These are phyloP conservation scores for Euleptes europaea DNA, from an alignment of 2,113 vertebrate species.

Conservation along the genomic window DNA sequence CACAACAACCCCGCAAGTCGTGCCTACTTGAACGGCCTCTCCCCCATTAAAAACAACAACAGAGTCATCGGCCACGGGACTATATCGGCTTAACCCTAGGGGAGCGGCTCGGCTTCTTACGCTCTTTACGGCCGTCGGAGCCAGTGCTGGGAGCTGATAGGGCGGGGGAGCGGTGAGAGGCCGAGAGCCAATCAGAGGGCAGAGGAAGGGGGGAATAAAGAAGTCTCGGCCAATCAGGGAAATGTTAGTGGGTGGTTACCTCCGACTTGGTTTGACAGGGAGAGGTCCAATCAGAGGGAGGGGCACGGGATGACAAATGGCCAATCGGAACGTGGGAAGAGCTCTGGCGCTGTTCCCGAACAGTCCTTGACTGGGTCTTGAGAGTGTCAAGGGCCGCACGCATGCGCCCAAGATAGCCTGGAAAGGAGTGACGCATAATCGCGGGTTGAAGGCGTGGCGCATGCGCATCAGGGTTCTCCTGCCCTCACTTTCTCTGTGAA, in stretches of 20 bases:
- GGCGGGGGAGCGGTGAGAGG: neutral
- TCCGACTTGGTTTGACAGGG: neutral
- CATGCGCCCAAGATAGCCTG: neutral
- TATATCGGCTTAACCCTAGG: slow-evolving; percentile 44
- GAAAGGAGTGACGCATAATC: slow-evolving; percentile 12
- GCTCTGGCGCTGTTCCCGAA: fast-evolving
- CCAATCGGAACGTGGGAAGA: neutral
- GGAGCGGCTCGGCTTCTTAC: slow-evolving; percentile 56
- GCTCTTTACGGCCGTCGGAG: slow-evolving; percentile 21
- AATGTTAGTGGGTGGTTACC: slow-evolving; percentile 27
- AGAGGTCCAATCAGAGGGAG: neutral
- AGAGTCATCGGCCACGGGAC: neutral
- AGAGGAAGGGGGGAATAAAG: fast-evolving
- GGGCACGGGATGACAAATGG: fast-evolving
- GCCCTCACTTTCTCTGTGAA: fast-evolving
- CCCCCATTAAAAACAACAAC: neutral
- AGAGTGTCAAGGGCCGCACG: fast-evolving
- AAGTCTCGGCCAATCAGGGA: fast-evolving
- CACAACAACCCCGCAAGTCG: too few species aligned
- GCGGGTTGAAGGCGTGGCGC: fast-evolving
- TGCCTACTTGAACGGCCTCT: too few species aligned
- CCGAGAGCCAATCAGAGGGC: slow-evolving; percentile 6
- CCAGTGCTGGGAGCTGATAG: slow-evolving; percentile 18
- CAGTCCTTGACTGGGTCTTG: fast-evolving
- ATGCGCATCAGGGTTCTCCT: neutral